Base-by-base conservation (phyloP, 1,140 invertebrate species). In the Drosophila rufa region DNA sequence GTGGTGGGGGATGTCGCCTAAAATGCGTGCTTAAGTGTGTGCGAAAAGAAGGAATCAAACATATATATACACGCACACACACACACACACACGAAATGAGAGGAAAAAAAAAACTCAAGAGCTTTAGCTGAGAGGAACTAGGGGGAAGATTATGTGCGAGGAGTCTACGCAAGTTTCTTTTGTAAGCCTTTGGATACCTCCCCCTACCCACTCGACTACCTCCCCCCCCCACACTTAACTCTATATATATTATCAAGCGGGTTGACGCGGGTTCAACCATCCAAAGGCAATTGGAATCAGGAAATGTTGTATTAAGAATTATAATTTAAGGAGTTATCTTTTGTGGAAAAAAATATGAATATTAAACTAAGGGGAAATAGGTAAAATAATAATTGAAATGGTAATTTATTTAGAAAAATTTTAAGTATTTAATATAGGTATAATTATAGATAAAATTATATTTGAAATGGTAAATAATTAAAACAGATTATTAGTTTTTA, bases 21-120 rank as follows among this genome's bases (percentile, higher is more conserved):
- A 73, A 73, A 73, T 73, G 66, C 69, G 69, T 73, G 69, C 69
- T 73, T 27, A 73, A 73, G 69, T 73, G 69, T 71, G 69, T 73
- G 69, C 69, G 69, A 73, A 73, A 50, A 57, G 66, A 71, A 71
- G 69, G 67, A 71, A 71, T 71, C 73, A 75, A 75, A 75, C 60
- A 65, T 40, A 64, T 30, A 73, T 27, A 30, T 48, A 70, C 12
- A 42, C 9, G 27, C 25, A 43, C 22, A 38, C 22, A 55, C 15
- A 64, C 22, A 64, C n/a, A 36, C 33, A 51, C 25, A 14, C 48
- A 22, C 5, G 19, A 47, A 47, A 47, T 25, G 47, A 27, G 27
- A 51, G 48, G 48, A 71, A 51, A 56, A 43, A 43, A 60, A 56
- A 53, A 61, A 68, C 75, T 77, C 64, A 68, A 71, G 50, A 38